phyloP scores from a whole-genome alignment of 1,140 invertebrate species.

The Adoxophyes honmai region DNA sequence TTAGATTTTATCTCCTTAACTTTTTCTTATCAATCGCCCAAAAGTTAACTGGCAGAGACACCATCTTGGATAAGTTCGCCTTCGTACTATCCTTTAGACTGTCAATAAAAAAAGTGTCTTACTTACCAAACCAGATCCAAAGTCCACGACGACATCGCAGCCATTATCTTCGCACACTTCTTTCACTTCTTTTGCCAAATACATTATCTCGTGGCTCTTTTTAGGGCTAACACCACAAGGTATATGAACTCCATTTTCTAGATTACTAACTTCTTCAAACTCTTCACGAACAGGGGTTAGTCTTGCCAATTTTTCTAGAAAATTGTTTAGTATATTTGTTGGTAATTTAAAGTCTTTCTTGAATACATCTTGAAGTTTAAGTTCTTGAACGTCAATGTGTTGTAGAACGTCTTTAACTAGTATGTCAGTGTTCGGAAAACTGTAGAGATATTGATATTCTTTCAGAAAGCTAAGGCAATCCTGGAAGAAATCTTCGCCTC shows the following conservation, averaged over 20 bases:
- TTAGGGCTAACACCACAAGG: slow-evolving; percentile 74
- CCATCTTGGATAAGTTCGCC: too few relatives aligned
- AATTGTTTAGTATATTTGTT: slow-evolving; percentile 28
- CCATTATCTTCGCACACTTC: slow-evolving; percentile 70
- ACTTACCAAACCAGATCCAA: slow-evolving; percentile 86
- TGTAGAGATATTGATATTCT: slow-evolving; percentile 82
- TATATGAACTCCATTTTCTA: slow-evolving; percentile 32
- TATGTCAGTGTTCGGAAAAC: slow-evolving; percentile 82
- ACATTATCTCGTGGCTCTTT: slow-evolving; percentile 84
- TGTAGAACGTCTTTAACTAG: slow-evolving; percentile 77
- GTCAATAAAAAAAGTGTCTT: too few relatives aligned
- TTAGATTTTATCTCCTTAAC: too few relatives aligned
- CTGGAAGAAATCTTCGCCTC: slow-evolving; percentile 76
- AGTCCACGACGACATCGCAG: slow-evolving; percentile 83
- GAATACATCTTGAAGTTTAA: slow-evolving; percentile 33
- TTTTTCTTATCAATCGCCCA: too few relatives aligned
- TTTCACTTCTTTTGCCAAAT: slow-evolving; percentile 79
- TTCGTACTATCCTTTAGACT: too few relatives aligned
- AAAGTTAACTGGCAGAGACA: too few relatives aligned
- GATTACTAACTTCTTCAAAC: slow-evolving; percentile 25
- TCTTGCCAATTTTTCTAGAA: slow-evolving; percentile 37
- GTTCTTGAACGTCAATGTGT: slow-evolving; percentile 51
- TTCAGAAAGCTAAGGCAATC: slow-evolving; percentile 78
- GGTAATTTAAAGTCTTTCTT: slow-evolving; percentile 34
- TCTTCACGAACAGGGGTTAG: slow-evolving; percentile 31